These are phyloP conservation scores for Leistus spinibarbis DNA, from an alignment of 2,888 invertebrate genomes.

Conservation along the genomic window DNA sequence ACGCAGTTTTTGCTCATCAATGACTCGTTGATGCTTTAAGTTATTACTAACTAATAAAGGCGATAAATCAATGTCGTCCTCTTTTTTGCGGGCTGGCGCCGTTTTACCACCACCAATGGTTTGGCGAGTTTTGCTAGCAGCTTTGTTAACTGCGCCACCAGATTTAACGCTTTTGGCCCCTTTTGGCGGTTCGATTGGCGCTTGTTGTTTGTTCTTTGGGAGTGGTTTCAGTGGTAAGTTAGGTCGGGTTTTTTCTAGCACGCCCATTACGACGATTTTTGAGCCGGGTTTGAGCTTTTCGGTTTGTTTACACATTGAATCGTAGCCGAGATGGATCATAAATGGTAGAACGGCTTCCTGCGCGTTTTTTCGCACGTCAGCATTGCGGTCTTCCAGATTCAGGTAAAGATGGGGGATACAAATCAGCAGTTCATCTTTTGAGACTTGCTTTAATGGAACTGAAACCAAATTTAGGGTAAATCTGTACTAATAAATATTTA, in stretches of 20 bases:
- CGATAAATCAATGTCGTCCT: constrained; percentile 82
- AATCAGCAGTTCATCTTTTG: constrained; percentile 79
- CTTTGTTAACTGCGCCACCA: constrained; percentile 6
- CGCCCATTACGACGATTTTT: constrained; percentile 75
- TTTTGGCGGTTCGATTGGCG: constrained; percentile 59
- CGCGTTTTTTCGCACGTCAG: constrained; percentile 88
- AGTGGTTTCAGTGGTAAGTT: constrained; percentile 82
- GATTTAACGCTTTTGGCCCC: constrained; percentile 34
- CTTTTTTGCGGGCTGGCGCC: constrained; percentile 70
- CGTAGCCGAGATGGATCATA: constrained; percentile 91
- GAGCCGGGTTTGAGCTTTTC: constrained; percentile 83
- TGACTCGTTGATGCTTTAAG: constrained; percentile 88
- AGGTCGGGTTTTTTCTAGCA: constrained; percentile 84
- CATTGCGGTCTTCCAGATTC: constrained; percentile 89
- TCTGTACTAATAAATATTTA: too few relatives aligned
- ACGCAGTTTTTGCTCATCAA: constrained; percentile 93
- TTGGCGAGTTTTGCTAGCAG: constrained; percentile 43
- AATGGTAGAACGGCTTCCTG: constrained; percentile 88
- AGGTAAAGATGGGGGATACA: constrained; percentile 80
- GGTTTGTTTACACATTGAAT: constrained; percentile 74
- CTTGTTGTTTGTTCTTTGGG: constrained; percentile 66
- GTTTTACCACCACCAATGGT: constrained; percentile 34
- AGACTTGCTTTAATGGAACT: constrained; percentile 73
- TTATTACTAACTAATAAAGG: constrained; percentile 82
- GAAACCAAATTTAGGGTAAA: constrained; percentile 41